phyloP scores from a whole-genome alignment of 1,140 invertebrate species.

The Apis laboriosa region DNA sequence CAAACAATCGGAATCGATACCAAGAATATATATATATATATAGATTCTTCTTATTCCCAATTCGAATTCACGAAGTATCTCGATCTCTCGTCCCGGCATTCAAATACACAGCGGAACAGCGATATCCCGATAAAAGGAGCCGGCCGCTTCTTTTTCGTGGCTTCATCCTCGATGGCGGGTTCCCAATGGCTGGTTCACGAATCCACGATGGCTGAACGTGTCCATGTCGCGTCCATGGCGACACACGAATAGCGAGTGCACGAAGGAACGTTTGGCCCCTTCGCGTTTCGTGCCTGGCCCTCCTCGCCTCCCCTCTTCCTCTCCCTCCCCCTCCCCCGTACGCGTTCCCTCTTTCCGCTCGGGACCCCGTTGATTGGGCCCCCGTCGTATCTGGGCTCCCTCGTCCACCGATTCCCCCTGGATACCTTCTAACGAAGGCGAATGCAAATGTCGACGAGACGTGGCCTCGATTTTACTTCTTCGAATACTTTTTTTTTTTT shows the following conservation, averaged over 20 bases:
- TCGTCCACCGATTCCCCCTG: not conserved
- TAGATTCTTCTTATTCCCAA: not conserved
- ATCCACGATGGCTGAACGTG: constrained; percentile 45
- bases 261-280: not conserved
- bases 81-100: not conserved
- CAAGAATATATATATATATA: not conserved
- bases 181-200: constrained; percentile 41
- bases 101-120: not conserved
- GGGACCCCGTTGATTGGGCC: constrained; percentile 51
- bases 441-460: constrained; percentile 47
- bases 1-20: no score
- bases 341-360: constrained; percentile 35
- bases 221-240: constrained; percentile 15
- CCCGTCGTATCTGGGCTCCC: constrained; percentile 2
- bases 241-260: constrained; percentile 25
- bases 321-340: not conserved
- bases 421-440: constrained; percentile 33
- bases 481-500: no score
- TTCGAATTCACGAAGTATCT: no score
- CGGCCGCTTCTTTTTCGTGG: constrained; percentile 20
- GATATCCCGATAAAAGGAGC: constrained; percentile 44
- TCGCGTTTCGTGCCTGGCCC: not conserved
- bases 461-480: not conserved
- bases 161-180: constrained; percentile 42
- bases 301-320: no score